A percentile compares a stretch with the other conserved stretches of the same genome.
These are phyloP conservation scores for Malacosoma neustria DNA, from an alignment of 2,888 invertebrate genomes.

Conservation along the genomic window DNA sequence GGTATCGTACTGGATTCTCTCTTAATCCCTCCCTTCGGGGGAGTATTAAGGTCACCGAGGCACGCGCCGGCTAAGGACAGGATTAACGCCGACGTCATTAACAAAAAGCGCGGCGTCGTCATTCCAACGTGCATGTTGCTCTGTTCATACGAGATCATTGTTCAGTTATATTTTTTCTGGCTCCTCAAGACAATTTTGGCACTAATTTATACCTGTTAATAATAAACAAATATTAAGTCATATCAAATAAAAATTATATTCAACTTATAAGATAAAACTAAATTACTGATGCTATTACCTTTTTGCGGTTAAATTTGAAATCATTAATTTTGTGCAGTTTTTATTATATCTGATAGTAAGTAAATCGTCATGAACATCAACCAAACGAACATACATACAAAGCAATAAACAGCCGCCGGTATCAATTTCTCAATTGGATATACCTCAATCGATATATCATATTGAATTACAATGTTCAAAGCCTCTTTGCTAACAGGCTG, in stretches of 20 bases:
- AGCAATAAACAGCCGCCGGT: not conserved
- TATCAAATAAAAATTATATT: too few relatives aligned
- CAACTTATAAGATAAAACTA: too few relatives aligned
- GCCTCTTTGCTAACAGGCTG: not conserved
- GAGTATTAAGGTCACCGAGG: constrained; percentile 32
- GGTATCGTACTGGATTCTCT: constrained; percentile 35
- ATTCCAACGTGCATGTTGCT: constrained; percentile 21
- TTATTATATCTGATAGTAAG: too few relatives aligned
- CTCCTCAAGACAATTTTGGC: not conserved
- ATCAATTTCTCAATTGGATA: not conserved
- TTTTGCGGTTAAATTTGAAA: too few relatives aligned
- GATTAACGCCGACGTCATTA: constrained; percentile 36
- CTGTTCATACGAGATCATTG: constrained; percentile 1
- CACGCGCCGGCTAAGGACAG: constrained; percentile 39
- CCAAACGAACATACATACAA: too few relatives aligned
- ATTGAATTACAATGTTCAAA: not conserved
- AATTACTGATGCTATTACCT: too few relatives aligned
- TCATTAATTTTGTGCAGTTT: too few relatives aligned
- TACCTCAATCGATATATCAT: not conserved
- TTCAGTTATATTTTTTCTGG: not conserved
- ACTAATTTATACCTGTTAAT: not conserved
- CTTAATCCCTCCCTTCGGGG: constrained; percentile 36
- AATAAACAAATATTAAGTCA: too few relatives aligned
- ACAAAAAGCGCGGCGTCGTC: constrained; percentile 25
- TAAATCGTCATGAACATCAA: too few relatives aligned